Conservation (phyloP, 1,140 invertebrate genomes). For the Maconellicoccus hirsutus region DNA sequence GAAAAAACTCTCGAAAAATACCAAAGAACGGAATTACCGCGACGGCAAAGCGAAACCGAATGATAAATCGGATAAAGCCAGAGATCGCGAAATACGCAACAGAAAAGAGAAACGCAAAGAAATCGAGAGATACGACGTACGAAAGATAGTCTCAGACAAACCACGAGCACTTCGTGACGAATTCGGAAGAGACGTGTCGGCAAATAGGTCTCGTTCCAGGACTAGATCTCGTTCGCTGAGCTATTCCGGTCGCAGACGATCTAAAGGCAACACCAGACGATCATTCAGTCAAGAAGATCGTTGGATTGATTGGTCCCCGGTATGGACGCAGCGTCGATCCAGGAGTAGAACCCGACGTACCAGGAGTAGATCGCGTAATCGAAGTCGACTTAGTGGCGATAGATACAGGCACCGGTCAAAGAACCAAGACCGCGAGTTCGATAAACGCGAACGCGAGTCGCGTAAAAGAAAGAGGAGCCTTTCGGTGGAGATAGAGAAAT, state of each 20-base stretch:
- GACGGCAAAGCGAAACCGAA: conserved; percentile 35
- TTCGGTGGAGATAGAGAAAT: not conserved
- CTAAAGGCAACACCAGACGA: not conserved
- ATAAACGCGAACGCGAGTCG: not conserved
- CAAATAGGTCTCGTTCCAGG: conserved; percentile 31
- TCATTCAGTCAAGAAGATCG: not conserved
- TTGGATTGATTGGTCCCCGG: not conserved
- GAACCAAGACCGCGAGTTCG: not conserved
- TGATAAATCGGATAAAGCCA: conserved; percentile 31
- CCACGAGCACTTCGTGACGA: conserved; percentile 55
- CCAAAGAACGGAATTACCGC: conserved; percentile 69
- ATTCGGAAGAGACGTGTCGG: conserved; percentile 59
- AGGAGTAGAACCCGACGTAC: conserved; percentile 28
- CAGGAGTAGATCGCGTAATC: conserved; percentile 26
- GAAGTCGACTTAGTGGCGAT: conserved; percentile 25
- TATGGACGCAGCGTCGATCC: conserved; percentile 25
- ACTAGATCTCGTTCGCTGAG: conserved; percentile 27
- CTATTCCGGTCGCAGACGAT: not conserved
- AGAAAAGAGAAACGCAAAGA: conserved; percentile 64
- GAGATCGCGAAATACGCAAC: conserved; percentile 31
- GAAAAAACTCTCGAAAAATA: conserved; percentile 67
- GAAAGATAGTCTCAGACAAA: conserved; percentile 59
- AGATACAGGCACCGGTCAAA: not conserved
- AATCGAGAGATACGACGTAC: conserved; percentile 66
- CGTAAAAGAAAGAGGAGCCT: not conserved